Evolutionary conservation across 35 echinoderm and acorn worm species (phyloP).

Genomic region (Apostichopus parvimensis): DNA sequence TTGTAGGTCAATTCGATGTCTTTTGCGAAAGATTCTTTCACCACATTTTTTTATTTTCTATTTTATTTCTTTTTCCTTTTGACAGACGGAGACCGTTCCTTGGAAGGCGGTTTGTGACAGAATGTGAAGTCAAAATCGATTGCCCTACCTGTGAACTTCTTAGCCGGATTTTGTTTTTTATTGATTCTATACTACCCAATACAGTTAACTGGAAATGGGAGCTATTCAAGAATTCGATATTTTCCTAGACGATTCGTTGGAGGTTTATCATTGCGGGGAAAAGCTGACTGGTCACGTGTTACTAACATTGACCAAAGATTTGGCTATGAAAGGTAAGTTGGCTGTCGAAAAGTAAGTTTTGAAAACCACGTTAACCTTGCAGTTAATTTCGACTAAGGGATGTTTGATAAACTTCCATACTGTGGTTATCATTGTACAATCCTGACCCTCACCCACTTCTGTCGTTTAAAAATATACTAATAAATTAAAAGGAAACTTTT

Average conservation of each 20-base stretch:
- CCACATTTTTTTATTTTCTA: background rate
- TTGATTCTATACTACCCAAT: background rate
- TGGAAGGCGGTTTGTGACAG: background rate
- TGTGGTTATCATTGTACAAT: no score
- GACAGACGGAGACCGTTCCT: background rate
- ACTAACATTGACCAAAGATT: conserved; percentile 90
- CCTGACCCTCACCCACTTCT: no score
- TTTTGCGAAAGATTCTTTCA: background rate
- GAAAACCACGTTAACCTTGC: no score
- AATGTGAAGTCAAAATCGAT: background rate
- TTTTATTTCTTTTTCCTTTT: background rate
- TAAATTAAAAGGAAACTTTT: no score
- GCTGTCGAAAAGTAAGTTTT: no score
- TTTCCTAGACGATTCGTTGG: conserved; percentile 87
- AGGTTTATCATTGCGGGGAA: conserved; percentile 94
- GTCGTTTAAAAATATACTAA: no score
- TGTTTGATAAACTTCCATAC: no score
- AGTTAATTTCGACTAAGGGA: no score
- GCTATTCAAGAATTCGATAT: conserved; percentile 96
- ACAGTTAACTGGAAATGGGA: conserved; percentile 78
- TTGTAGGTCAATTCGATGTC: background rate
- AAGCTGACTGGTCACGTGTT: conserved; percentile 81
- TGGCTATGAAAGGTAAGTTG: conserved; percentile 98
- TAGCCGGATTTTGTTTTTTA: background rate
- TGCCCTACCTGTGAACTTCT: background rate